A percentile compares a stretch with the other conserved stretches of the same genome.
phyloP scores from a whole-genome alignment of 2,113 vertebrate genomes.

The Caloenas nicobarica region DNA sequence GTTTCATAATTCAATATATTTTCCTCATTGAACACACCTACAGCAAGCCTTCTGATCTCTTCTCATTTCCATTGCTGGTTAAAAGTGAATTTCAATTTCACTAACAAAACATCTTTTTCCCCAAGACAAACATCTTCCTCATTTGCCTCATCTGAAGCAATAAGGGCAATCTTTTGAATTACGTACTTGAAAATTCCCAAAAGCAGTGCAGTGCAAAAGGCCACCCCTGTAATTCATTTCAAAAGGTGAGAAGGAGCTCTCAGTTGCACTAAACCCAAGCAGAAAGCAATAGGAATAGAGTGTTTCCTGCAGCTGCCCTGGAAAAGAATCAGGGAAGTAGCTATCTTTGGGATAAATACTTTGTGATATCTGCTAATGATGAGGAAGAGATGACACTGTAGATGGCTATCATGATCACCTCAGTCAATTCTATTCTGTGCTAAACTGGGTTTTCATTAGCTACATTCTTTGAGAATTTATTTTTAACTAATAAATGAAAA shows the following conservation, averaged over 20 bases:
- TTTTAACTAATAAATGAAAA: not conserved
- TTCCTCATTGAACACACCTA: not conserved
- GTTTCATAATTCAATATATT: not conserved
- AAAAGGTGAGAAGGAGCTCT: not conserved
- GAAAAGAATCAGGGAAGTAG: not conserved
- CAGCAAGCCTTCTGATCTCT: not conserved
- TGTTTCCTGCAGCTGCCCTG: not conserved
- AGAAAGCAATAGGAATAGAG: not conserved
- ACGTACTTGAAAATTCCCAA: slow-evolving; percentile 1
- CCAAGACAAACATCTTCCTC: not conserved
- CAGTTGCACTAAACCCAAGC: not conserved
- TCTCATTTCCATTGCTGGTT: not conserved
- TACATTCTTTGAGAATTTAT: not conserved
- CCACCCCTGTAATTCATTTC: not conserved
- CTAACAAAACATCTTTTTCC: not conserved
- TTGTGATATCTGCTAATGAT: not conserved
- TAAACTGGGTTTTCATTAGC: not conserved
- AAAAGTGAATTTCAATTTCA: not conserved
- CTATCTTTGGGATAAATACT: not conserved
- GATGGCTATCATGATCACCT: not conserved
- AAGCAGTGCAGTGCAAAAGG: not conserved
- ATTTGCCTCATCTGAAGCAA: not conserved
- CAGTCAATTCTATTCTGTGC: not conserved
- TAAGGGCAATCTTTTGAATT: not conserved
- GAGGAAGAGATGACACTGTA: not conserved